Base-by-base conservation (phyloP, 2,797 vertebrate species). In the Channallabes apus region DNA sequence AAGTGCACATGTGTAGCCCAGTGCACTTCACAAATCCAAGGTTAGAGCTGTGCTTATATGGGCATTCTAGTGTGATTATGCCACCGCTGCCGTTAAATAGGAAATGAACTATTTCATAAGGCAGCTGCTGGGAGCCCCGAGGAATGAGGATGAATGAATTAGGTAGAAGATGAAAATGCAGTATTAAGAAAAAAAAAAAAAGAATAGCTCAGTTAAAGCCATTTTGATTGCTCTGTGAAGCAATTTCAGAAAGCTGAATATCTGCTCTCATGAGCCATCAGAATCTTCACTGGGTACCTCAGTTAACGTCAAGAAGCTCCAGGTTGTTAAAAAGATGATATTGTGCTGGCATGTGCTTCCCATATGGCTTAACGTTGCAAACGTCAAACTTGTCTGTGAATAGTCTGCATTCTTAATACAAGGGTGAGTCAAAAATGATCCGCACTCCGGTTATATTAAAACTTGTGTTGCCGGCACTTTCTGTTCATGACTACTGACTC, bases 1-100 rank as follows among this genome's bases (percentile, higher is more conserved):
- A 59, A 18, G 68, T 35, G 32, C 67, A n/a, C 27, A 72, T 15
- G 32, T 27, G 56, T 46, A 82, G 58, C 22, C 35, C 32, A 41
- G 15, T 84, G 20, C 35, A 20, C 11, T 51, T 79, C 65, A 24
- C 51, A 84, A 68, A 58, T 58, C 4, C 61, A 67, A 58, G 59
- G 71, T 85, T 85, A 65, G 54, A 82, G 20, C 69, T 18, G 20
- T 75, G 29, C 38, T 83, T 73, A 79, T 32, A 35, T 61, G 64
- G 38, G 6, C 4, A n/a, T 54, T 68, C 41, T 56, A 58, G 35
- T 77, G 38, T 65, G 41, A 65, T 77, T n/a, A 67, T 56, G 41
- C 6, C 59, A 65, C 24, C 8, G 56, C 46, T 61, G 12, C 27
- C 82, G 12, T 77, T 84, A 65, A 78, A 78, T 78, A 27, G 67